Evolutionary conservation across 2,797 vertebrate species (phyloP), one percentile per base, ranked within the genome.

Genomic region (Ptychadena robeensis): DNA sequence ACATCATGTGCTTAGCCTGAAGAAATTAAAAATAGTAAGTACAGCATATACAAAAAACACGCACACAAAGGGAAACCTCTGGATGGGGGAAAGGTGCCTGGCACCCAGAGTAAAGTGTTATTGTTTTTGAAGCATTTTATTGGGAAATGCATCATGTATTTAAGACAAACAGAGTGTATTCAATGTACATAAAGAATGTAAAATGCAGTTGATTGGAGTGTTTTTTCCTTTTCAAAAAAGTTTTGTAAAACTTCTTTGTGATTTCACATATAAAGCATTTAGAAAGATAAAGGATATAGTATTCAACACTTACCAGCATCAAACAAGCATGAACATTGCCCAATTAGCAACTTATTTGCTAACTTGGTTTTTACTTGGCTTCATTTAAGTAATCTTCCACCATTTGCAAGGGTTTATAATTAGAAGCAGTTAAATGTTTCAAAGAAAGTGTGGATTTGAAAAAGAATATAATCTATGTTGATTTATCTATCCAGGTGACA

Each of bases 401-500:
- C 32, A 78, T 57, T 79, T 73, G 67, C 82, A 57, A 27, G 11
- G 48, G 38, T 73, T 83, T 44, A 78, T 73, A 79, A 83, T 79
- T 66, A 67, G 30, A 63, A 30, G 44, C 73, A 79, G 59, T 73
- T 78, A 66, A 73, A 64, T 44, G 31, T 30, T 82, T 44, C 7
- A 34, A 34, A 22, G 32, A 81, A 65, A 65, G 35, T 48, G 35
- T 79, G 59, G 9, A 65, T 72, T 78, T 57, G 32, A 79, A 53
- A 40, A 14, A 44, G 81, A 76, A 63, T 25, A 73, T 73, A 79
- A 78, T 79, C 59, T 72, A 38, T 57, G 30, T 35, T 83, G 68
- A 83, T 83, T 83, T 69, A 37, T 73, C 38, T 67, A 73, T 79
- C 72, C 82, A 83, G 75, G 61, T 79, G 82, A 73, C 74, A 73